Evolutionary conservation across 2,797 vertebrate genomes (phyloP).

Genomic region (Allobates femoralis): DNA sequence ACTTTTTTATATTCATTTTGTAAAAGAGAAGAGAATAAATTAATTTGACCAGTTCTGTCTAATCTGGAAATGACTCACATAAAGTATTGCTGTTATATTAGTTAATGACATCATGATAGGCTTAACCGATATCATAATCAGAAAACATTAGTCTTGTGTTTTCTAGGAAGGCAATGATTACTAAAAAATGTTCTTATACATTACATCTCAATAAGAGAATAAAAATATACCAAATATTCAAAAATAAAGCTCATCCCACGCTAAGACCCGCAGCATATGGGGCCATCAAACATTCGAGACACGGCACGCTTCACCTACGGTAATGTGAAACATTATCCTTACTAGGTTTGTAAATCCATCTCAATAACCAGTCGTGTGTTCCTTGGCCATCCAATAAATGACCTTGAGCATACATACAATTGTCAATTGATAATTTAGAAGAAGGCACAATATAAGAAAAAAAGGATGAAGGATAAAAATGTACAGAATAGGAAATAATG

Average conservation of each 20-base stretch:
- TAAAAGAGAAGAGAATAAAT: background rate
- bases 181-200: background rate
- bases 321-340: background rate
- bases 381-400: background rate
- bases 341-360: background rate
- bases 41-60: background rate
- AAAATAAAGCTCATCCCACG: background rate
- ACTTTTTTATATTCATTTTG: background rate
- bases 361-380: background rate
- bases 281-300: background rate
- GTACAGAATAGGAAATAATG: too few relatives aligned
- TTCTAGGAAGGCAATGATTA: background rate
- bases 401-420: background rate
- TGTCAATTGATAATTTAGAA: background rate
- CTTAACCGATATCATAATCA: background rate
- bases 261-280: too few relatives aligned
- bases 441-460: background rate
- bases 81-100: background rate
- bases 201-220: background rate
- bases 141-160: background rate
- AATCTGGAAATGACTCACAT: background rate
- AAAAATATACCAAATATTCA: background rate
- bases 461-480: too few relatives aligned
- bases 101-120: background rate
- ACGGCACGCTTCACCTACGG: background rate